Base-by-base conservation (phyloP, 1,140 invertebrate species). In the Chrysomallon squamiferum region DNA sequence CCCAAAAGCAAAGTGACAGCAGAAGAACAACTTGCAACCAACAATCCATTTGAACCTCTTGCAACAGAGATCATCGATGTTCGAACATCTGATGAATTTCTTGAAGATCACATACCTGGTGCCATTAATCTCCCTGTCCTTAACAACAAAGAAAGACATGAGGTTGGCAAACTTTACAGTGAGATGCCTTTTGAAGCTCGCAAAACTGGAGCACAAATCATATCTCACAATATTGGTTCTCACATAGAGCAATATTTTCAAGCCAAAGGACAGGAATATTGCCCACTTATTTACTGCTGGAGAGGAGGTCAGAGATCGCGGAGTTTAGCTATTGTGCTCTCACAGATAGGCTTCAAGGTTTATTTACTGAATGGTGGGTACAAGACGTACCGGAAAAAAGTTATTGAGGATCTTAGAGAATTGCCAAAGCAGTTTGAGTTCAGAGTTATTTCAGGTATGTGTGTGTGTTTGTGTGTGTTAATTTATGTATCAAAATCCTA, bases 121-220 rank as follows among this genome's bases (percentile, higher is more conserved):
- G 70, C 73, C 27, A 43, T 72, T 11, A 75, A 75, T 60, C 59
- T 75, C 6, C 73, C 73, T 25, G 65, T 72, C 9, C 41, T 75
- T 27, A 38, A 50, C 20, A 30, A 67, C 15, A 18, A 29, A 13
- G 49, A 75, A 30, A 59, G 66, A 29, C 18, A 54, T 27, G 59
- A 70, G 20, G 68, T 75, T n/a, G 70, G 70, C 11, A 66, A 59
- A 52, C 29, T 65, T 29, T 72, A 72, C 49, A 45, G 29, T 30
- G 25, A 68, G 41, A 47, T 62, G 47, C 35, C 47, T 0, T 69
- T 75, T 29, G 54, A 64, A 32, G 73, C 67, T 5, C 61, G 68
- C 22, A 69, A 70, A 50, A 7, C 52, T 30, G 73, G 70, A 38
- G 69, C 70, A 11, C 25, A 49, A 50, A 25, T 72, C 33, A 65